Percentiles rank a stretch among this genome's conserved stretches.
Evolutionary conservation across 2,797 vertebrate genomes (phyloP).

Genomic region (Anolis apletophallus): DNA sequence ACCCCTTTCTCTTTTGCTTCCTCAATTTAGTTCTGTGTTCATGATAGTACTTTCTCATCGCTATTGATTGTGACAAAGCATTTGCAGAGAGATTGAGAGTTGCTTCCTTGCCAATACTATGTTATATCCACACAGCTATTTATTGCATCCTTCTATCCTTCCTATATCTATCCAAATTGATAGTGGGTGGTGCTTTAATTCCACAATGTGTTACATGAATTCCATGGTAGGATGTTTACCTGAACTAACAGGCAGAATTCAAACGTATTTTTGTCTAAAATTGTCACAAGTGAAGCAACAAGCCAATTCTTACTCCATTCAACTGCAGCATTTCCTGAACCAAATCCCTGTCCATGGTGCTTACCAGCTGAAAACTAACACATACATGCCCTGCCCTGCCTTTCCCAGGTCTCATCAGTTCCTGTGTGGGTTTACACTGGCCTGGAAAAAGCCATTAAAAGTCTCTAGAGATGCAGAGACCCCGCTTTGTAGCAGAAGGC

Average conservation of each 20-base stretch:
- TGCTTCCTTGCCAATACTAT: slow-evolving; percentile 1
- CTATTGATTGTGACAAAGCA: slow-evolving; percentile 31
- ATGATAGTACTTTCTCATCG: not conserved
- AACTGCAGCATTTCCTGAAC: not conserved
- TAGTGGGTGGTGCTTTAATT: not conserved
- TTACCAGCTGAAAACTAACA: slow-evolving; percentile 7
- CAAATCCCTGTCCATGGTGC: slow-evolving; percentile 26
- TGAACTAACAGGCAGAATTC: not conserved
- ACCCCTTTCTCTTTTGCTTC: not conserved
- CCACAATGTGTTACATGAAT: not conserved
- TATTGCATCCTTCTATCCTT: not conserved
- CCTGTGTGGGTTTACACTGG: not conserved
- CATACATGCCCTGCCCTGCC: not conserved
- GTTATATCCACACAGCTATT: not conserved
- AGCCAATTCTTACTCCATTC: slow-evolving; percentile 6
- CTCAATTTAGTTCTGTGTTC: not conserved
- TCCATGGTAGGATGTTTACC: not conserved
- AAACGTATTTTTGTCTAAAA: not conserved
- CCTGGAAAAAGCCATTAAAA: slow-evolving; percentile 40
- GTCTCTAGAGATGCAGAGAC: not conserved
- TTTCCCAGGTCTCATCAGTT: not conserved
- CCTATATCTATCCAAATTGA: not conserved
- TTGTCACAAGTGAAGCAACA: slow-evolving; percentile 8
- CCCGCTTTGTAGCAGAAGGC: not conserved
- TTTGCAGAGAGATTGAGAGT: not conserved